Conservation (phyloP, 2,888 invertebrate genomes). For the Phanerotoma sp. region DNA sequence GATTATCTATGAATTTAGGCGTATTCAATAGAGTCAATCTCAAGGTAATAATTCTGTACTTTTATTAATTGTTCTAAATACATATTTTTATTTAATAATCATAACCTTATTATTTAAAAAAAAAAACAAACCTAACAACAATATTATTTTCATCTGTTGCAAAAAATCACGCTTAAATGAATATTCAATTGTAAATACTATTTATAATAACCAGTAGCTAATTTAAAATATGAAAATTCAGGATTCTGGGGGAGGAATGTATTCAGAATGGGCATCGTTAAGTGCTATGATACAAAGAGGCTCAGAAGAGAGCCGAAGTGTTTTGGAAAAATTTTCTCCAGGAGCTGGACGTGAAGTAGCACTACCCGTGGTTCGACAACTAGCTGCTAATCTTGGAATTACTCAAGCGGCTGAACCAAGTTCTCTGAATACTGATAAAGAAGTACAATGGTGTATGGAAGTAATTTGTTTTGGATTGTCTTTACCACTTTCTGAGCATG, state of each 20-base stretch:
- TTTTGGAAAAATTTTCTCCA: slow-evolving; percentile 74
- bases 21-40: slow-evolving; percentile 79
- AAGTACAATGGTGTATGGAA: slow-evolving; percentile 87
- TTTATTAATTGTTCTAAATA: background rate
- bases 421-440: slow-evolving; percentile 76
- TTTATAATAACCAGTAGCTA: background rate
- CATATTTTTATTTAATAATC: background rate
- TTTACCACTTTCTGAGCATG: slow-evolving; percentile 86
- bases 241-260: slow-evolving; percentile 75
- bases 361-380: slow-evolving; percentile 74
- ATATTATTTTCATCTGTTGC: background rate
- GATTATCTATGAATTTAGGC: slow-evolving; percentile 74
- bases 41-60: slow-evolving; percentile 62
- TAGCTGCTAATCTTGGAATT: slow-evolving; percentile 70
- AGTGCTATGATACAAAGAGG: slow-evolving; percentile 68
- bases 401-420: slow-evolving; percentile 84
- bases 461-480: slow-evolving; percentile 90
- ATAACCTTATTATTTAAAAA: slow-evolving; percentile 26
- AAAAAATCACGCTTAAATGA: background rate
- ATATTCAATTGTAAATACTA: background rate
- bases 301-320: slow-evolving; percentile 67
- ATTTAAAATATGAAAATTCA: slow-evolving; percentile 30
- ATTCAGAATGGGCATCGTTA: slow-evolving; percentile 81
- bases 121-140: background rate
- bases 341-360: slow-evolving; percentile 80